Conservation (phyloP, 2,113 vertebrate genomes). For the Pseudopipra pipra region DNA sequence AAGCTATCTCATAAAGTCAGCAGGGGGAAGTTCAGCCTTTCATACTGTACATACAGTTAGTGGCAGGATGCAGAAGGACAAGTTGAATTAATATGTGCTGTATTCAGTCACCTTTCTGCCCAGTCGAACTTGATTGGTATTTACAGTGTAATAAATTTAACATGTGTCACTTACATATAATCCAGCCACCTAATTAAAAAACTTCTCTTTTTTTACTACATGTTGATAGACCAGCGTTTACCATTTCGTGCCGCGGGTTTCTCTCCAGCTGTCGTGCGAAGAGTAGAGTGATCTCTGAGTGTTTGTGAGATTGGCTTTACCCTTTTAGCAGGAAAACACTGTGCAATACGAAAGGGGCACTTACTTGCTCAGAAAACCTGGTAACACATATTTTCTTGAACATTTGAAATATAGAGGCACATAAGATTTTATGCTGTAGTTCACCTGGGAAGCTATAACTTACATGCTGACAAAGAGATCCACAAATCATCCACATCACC, state of each 20-base stretch:
- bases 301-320: neutral
- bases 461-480: conserved; percentile 33
- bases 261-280: neutral
- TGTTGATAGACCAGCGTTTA: neutral
- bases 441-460: conserved; percentile 46
- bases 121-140: neutral
- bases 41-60: accelerated
- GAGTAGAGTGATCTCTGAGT: neutral
- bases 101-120: neutral
- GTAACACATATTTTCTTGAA: neutral
- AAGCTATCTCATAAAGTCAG: neutral
- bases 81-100: neutral
- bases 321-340: neutral
- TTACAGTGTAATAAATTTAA: neutral
- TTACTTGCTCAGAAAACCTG: neutral
- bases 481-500: conserved; percentile 43
- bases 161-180: neutral
- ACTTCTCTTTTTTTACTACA: neutral
- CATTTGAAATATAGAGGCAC: conserved; percentile 17
- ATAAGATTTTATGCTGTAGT: conserved; percentile 39
- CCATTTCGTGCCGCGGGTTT: neutral
- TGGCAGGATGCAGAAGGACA: neutral
- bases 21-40: neutral
- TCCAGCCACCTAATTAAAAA: neutral
- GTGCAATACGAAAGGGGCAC: neutral